Evolutionary conservation across 2,888 invertebrate genomes (phyloP).

Genomic region (Sarcophaga caerulescens): DNA sequence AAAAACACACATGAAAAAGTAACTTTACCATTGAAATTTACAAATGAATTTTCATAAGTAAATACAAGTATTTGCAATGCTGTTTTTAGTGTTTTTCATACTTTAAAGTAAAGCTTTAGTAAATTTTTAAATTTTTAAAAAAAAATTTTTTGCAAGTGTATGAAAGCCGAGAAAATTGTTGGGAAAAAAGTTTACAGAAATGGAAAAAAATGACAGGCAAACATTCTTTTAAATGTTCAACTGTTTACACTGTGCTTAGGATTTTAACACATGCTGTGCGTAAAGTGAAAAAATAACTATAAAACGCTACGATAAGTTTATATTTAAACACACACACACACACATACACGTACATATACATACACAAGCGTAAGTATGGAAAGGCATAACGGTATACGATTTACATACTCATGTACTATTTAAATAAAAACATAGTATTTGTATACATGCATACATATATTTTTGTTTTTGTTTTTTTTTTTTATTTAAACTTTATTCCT

Average conservation of each 20-base stretch:
- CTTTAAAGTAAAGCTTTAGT: not conserved
- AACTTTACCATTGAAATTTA: too few relatives aligned
- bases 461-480: too few relatives aligned
- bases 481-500: not conserved
- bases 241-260: slow-evolving; percentile 45
- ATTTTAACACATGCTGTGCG: slow-evolving; percentile 60
- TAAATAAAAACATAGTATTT: not conserved
- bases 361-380: not conserved
- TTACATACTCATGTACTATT: not conserved
- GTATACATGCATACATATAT: too few relatives aligned
- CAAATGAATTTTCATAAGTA: not conserved
- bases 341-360: not conserved
- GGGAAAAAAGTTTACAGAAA: not conserved
- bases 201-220: not conserved
- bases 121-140: too few relatives aligned
- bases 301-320: slow-evolving; percentile 36
- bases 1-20: not conserved
- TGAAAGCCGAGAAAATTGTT: not conserved
- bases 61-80: not conserved
- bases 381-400: not conserved
- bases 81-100: not conserved
- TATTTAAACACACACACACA: not conserved
- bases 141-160: not conserved
- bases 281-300: slow-evolving; percentile 51
- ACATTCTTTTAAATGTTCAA: slow-evolving; percentile 34